Evolutionary conservation across 2,113 vertebrate species (phyloP).

Genomic region (Catharus fuscescens): DNA sequence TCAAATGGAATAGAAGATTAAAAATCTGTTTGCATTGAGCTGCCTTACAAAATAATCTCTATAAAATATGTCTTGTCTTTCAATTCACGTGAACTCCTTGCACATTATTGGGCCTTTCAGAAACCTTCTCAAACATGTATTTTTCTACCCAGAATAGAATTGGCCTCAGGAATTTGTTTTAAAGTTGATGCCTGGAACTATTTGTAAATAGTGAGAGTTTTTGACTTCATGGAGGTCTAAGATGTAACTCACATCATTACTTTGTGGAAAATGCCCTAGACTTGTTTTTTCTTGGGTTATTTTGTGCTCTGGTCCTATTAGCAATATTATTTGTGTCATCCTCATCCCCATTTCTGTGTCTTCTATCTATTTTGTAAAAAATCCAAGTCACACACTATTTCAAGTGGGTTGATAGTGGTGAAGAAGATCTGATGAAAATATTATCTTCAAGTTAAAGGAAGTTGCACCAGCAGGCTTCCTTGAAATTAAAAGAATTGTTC

Average conservation of each 20-base stretch:
- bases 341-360: not conserved
- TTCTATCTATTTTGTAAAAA: not conserved
- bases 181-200: not conserved
- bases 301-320: not conserved
- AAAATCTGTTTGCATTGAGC: not conserved
- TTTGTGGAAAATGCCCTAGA: not conserved
- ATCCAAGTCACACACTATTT: not conserved
- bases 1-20: not conserved
- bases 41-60: not conserved
- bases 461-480: not conserved
- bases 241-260: not conserved
- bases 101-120: accelerated
- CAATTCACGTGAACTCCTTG: not conserved
- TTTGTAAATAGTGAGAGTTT: not conserved
- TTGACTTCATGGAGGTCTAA: not conserved
- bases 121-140: not conserved
- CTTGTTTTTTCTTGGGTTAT: not conserved
- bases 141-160: not conserved
- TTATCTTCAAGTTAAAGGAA: not conserved
- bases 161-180: not conserved
- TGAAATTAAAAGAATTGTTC: not conserved
- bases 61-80: not conserved
- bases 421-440: not conserved
- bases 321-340: not conserved
- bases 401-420: not conserved